Base-by-base conservation (phyloP, 64 coral and sea anemone genomes). In the Acropora yongei region DNA sequence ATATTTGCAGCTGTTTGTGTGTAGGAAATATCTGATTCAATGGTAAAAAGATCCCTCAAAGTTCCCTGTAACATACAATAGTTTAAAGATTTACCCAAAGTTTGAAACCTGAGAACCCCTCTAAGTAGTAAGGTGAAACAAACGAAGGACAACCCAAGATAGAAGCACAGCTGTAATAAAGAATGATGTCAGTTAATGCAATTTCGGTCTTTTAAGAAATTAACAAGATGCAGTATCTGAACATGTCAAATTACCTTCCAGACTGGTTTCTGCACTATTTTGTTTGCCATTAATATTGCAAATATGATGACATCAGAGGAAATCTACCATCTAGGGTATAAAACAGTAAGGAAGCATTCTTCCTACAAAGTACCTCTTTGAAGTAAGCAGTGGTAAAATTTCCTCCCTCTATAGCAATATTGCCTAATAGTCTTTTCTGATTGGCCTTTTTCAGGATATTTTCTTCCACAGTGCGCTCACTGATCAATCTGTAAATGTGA, bases 391-490 rank as follows among this genome's bases (percentile, higher is more conserved):
- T 98, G 41, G 96, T 98, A 49, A 98, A 98, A 77, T 98, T 98
- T 14, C 96, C 96, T 91, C 96, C 96, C 69, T 98, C 96, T 60
- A 98, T 98, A 65, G 96, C 96, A 82, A 98, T 98, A 51, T 98
- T 89, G 43, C 96, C 96, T 3, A 98, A 74, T 83, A 98, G 57
- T 87, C 94, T 81, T 75, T 98, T 98, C 88, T 98, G 96, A 77
- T 98, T 95, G 16, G 96, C 96, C 48, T 98, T 98, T 71, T 98
- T 98, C 57, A 98, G 30, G 78, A 98, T 98, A 60, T 98, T 98
- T 67, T 98, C 96, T 80, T 98, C 96, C 73, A 98, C 61, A 46
- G 96, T 98, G 51, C 91, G 81, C 74, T 98, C 96, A 84, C 96
- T 96, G 77, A 98, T 98, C 6, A 98, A 72, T 49, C 96, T 78